A percentile compares a stretch with the other conserved stretches of the same genome.
These are phyloP conservation scores for Xiphophorus couchianus DNA, from an alignment of 2,113 vertebrate genomes.

Conservation along the genomic window DNA sequence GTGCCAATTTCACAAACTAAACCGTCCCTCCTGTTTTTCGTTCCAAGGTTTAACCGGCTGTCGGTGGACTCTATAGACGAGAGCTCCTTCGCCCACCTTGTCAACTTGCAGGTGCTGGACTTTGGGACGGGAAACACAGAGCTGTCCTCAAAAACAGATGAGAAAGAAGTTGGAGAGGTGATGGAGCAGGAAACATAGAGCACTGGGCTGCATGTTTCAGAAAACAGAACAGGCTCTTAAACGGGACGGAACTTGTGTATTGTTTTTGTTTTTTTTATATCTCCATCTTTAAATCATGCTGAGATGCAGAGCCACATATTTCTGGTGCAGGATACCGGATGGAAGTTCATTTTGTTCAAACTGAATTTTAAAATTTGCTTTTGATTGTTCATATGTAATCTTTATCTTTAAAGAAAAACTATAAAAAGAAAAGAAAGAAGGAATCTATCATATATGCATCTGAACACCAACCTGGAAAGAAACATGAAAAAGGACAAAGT, in stretches of 20 bases:
- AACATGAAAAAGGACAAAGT: constrained; percentile 4
- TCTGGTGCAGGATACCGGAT: constrained; percentile 78
- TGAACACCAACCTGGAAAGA: neutral
- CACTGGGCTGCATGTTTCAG: constrained; percentile 6
- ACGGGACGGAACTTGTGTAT: constrained; percentile 21
- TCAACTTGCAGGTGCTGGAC: constrained; percentile 91
- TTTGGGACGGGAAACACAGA: constrained; percentile 76
- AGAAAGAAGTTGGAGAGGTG: constrained; percentile 16
- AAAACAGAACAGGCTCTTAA: constrained; percentile 26
- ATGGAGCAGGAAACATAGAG: constrained; percentile 38
- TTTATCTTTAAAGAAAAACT: neutral
- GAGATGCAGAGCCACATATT: constrained; percentile 32
- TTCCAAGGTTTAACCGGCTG: constrained; percentile 89
- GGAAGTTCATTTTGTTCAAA: constrained; percentile 26
- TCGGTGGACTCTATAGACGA: constrained; percentile 86
- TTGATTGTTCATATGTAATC: neutral
- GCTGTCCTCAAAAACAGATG: constrained; percentile 30
- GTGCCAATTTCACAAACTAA: neutral
- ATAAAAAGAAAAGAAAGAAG: neutral
- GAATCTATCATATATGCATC: too few species aligned
- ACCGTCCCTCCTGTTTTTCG: neutral
- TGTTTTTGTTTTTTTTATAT: neutral
- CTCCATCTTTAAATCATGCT: neutral
- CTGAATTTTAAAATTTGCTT: constrained; percentile 5
- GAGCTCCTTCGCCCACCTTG: constrained; percentile 86